phyloP scores from a whole-genome alignment of 2,888 invertebrate genomes.

The Mantis religiosa region DNA sequence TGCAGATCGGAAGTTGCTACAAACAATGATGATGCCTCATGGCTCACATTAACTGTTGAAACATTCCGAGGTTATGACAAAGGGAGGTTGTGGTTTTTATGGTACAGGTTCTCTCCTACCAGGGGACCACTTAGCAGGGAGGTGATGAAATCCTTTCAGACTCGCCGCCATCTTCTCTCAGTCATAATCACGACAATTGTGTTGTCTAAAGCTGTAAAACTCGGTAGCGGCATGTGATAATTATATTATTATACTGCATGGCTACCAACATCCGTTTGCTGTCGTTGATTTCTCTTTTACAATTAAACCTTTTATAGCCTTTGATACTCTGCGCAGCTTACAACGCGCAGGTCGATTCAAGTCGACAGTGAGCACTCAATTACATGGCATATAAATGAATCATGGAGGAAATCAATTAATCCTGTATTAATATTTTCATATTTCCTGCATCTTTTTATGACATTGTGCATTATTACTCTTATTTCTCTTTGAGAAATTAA shows the following conservation, averaged over 20 bases:
- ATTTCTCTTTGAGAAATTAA: no score
- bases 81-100: background rate
- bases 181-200: conserved; percentile 5
- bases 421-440: no score
- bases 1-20: background rate
- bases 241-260: conserved; percentile 10
- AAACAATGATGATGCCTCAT: background rate
- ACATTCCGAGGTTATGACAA: background rate
- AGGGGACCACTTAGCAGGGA: conserved; percentile 1
- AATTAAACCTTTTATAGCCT: no score
- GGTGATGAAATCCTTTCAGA: conserved; percentile 9
- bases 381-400: no score
- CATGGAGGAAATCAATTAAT: no score
- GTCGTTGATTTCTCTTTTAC: no score
- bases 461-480: no score
- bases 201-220: background rate
- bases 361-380: no score
- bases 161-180: background rate
- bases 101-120: background rate
- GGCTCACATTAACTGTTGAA: background rate
- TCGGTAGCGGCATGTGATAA: conserved; percentile 15
- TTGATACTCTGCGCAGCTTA: no score
- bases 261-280: background rate
- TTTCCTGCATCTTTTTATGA: no score
- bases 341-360: no score